Evolutionary conservation across 2,113 vertebrate genomes (phyloP).

Genomic region (Mastomys natalensis): DNA sequence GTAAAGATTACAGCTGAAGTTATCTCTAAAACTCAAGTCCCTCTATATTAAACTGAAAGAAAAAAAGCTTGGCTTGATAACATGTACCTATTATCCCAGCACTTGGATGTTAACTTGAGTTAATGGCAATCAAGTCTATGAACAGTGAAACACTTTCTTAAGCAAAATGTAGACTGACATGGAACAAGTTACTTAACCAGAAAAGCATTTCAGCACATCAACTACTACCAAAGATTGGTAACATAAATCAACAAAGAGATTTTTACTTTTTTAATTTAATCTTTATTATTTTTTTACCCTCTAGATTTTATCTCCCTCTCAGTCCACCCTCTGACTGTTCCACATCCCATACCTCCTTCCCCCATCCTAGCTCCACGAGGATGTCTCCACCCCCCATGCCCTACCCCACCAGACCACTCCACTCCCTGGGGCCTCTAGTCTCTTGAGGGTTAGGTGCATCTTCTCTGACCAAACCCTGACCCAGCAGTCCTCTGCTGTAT

Average conservation of each 20-base stretch:
- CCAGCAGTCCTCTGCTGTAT: no score
- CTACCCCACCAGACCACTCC: no score
- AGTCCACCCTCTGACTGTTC: no score
- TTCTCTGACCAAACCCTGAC: no score
- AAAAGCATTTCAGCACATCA: background rate
- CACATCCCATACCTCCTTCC: no score
- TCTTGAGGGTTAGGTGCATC: no score
- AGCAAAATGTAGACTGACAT: background rate
- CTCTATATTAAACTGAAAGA: background rate
- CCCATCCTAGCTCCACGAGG: no score
- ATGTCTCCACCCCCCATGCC: no score
- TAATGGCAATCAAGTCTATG: background rate
- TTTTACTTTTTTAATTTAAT: background rate
- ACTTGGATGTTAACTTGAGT: background rate
- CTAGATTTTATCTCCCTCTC: no score
- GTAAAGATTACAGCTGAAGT: background rate
- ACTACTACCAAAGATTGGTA: background rate
- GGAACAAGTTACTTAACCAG: background rate
- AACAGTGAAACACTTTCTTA: background rate
- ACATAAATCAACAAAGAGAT: background rate
- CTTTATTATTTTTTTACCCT: no score
- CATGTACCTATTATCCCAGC: background rate
- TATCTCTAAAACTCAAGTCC: background rate
- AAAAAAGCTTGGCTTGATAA: background rate
- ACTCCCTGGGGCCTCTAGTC: no score